Percentiles rank a stretch among this genome's conserved stretches.
Conservation (phyloP, 1,140 invertebrate genomes). For the Drosophila mojavensis region DNA sequence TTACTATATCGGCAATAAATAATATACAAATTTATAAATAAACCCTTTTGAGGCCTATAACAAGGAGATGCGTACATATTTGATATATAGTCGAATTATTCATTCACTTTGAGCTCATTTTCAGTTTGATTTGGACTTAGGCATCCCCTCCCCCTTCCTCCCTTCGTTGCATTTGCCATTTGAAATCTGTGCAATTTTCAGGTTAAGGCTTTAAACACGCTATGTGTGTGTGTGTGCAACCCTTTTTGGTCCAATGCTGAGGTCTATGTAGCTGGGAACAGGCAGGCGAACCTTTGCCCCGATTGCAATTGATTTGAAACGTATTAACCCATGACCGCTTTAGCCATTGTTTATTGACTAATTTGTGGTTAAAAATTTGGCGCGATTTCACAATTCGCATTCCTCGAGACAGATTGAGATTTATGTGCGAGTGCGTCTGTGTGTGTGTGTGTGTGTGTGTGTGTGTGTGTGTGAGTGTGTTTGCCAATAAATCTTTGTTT, state of each 20-base stretch:
- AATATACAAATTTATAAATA: too few species aligned
- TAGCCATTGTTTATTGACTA: conserved; percentile 1
- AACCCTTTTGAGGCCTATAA: too few species aligned
- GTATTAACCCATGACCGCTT: conserved; percentile 8
- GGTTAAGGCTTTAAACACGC: neutral
- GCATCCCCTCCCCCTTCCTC: neutral
- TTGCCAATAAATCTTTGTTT: neutral
- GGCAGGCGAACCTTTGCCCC: neutral
- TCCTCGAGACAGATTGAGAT: conserved; percentile 3
- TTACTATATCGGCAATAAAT: too few species aligned
- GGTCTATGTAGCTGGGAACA: neutral
- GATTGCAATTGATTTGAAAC: conserved; percentile 3
- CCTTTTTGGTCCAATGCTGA: neutral
- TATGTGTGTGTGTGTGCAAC: neutral
- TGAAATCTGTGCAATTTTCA: neutral
- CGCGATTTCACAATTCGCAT: conserved; percentile 1
- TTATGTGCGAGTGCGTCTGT: neutral
- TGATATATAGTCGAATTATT: too few species aligned
- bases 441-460: neutral
- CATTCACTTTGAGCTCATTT: too few species aligned
- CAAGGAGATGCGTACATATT: too few species aligned
- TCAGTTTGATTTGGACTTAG: too few species aligned
- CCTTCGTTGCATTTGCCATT: neutral
- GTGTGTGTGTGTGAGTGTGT: neutral
- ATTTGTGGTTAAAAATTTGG: conserved; percentile 1